Conservation (phyloP, 2,797 vertebrate genomes). For the Sebastes goodei region DNA sequence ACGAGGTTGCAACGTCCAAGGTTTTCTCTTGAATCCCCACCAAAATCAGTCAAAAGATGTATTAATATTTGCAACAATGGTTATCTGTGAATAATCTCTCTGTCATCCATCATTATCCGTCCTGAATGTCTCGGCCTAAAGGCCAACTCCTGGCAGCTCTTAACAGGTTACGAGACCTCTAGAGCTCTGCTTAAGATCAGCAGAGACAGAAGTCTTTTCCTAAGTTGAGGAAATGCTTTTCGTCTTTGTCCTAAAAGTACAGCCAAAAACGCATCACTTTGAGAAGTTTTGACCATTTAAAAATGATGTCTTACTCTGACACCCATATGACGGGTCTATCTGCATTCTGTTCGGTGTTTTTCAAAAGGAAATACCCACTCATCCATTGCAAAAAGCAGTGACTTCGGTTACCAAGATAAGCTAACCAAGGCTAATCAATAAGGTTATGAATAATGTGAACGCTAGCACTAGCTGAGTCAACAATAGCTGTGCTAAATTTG, state of each 20-base stretch:
- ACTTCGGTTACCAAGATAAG: accelerated
- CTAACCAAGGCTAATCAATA: no score
- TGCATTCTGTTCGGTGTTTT: no score
- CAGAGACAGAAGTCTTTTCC: background rate
- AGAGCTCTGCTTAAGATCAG: background rate
- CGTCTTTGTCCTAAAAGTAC: background rate
- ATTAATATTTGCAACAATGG: background rate
- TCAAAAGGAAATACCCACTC: no score
- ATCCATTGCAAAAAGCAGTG: no score
- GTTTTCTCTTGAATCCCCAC: background rate
- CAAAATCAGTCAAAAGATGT: background rate
- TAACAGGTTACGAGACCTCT: background rate
- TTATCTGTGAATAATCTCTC: background rate
- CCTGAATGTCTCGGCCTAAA: background rate
- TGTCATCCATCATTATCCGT: background rate
- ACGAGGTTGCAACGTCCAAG: background rate
- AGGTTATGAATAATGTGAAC: no score
- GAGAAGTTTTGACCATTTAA: background rate
- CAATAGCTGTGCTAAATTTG: no score
- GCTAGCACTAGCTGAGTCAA: no score
- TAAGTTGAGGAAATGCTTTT: background rate
- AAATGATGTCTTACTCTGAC: no score
- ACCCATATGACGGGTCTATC: accelerated
- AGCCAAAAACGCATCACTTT: background rate
- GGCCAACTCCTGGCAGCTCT: background rate